A percentile compares a stretch with the other conserved stretches of the same genome.
These are phyloP conservation scores for Anabas testudineus DNA, from an alignment of 2,797 vertebrate species.

Conservation along the genomic window DNA sequence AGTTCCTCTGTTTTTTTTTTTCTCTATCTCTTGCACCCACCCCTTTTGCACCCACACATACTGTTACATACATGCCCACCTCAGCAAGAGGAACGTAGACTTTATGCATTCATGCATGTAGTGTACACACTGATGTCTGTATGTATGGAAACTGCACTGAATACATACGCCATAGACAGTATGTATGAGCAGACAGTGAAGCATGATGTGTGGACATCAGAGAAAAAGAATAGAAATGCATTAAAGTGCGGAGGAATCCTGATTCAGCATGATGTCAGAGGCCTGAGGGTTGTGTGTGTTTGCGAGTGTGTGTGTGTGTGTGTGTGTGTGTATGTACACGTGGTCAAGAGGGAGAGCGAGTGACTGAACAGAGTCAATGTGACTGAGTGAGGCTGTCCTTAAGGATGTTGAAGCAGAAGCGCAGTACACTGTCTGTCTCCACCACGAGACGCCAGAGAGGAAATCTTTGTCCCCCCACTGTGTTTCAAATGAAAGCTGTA, in stretches of 20 bases:
- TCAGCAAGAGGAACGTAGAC: constrained; percentile 39
- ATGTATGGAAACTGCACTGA: constrained; percentile 62
- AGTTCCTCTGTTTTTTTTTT: constrained; percentile 20
- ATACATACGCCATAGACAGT: constrained; percentile 76
- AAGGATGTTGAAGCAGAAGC: constrained; percentile 53
- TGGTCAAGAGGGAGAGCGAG: constrained; percentile 17
- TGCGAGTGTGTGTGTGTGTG: constrained; percentile 10
- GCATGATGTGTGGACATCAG: constrained; percentile 80
- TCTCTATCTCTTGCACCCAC: constrained; percentile 37
- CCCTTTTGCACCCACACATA: constrained; percentile 34
- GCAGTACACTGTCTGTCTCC: constrained; percentile 36
- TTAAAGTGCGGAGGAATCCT: constrained; percentile 69
- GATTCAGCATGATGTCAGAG: constrained; percentile 74
- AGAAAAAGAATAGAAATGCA: constrained; percentile 67
- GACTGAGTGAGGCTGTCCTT: constrained; percentile 42
- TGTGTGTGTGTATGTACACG: constrained; percentile 31
- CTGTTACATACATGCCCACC: constrained; percentile 29
- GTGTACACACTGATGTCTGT: constrained; percentile 77
- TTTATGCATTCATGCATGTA: constrained; percentile 80
- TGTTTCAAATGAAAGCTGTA: constrained; percentile 38
- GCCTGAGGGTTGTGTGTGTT: constrained; percentile 34
- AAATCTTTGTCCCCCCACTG: constrained; percentile 21
- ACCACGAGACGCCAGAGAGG: constrained; percentile 22
- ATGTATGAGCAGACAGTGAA: constrained; percentile 78
- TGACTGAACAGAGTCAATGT: constrained; percentile 46